Base-by-base conservation (phyloP, 2,888 invertebrate species). In the Eulithis prunata region DNA sequence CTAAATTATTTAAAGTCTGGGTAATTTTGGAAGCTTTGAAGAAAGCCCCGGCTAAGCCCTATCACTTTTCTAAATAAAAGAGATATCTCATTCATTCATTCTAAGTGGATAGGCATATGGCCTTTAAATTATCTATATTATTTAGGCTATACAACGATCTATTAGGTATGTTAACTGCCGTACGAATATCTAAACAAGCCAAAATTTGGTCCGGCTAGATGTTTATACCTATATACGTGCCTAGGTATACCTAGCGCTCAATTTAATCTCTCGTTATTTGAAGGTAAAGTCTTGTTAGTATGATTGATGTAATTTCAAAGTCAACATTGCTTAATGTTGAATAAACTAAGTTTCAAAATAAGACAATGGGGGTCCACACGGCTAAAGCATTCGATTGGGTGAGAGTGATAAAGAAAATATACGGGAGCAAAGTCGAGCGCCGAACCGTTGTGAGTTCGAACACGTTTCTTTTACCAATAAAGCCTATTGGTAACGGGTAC, bases 321-420 rank as follows among this genome's bases (percentile, higher is more conserved):
- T 3, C 5, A 47, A n/a, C n/a, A n/a, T n/a, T n/a, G n/a, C n/a
- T n/a, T n/a, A n/a, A n/a, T 14, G 14, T 10, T 14, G 14, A 21
- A 47, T 4, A 10, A 47, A 14, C 21, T 12, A 55, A 21, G 38
- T 52, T 59, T 53, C 13, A 45, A 45, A 52, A 59, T 53, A 52
- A 49, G 21, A 36, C 51, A 10, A 13, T 45, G 28, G 0, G 28
- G 73, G 63, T 71, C 49, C 57, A 70, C 63, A 74, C 63, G 64
- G 52, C 57, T 41, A 47, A 65, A 68, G 66, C 63, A 66, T 70
- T 63, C 62, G 58, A 71, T 71, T 69, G 64, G 77, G 75, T 69
- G 75, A 76, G 71, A 76, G 81, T 81, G 81, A 79, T 85, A 84
- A 83, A 84, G 79, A 78, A 79, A 84, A 85, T 81, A 79, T 80